Base-by-base conservation (phyloP, 2,888 invertebrate genomes). In the Blomia tropicalis region DNA sequence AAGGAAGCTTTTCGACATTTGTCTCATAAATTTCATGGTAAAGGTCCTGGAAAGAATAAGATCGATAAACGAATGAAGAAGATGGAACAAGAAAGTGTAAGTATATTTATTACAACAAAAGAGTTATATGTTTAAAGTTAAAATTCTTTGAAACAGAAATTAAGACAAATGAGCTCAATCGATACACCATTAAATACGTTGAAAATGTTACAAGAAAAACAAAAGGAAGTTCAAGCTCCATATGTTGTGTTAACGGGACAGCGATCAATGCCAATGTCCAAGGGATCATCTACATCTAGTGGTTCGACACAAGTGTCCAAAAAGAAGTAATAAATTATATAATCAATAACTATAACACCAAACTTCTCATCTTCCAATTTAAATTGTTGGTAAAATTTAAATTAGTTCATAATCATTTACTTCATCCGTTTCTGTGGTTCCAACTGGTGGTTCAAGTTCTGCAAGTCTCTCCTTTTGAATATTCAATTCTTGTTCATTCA, bases 41-140 rank as follows among this genome's bases (percentile, higher is more conserved):
- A 98, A 77, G 93, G 93, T 1, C 93, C 96, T 23, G 96, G 98
- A 61, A 98, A 98, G 76, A 95, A 92, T 78, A 98, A 98, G 77
- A 80, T 81, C 70, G 96, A 98, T 76, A 98, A 98, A 73, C 80
- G 95, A 67, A 82, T 89, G 76, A 91, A 92, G 76, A 93, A 96
- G 76, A 79, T 82, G 67, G 86, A 90, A 71, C 93, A 95, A 73
- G 91, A 92, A 75, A 85, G 86, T 76, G 85, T 86, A 71, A 75
- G 78, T 75, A 14, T n/a, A 27, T 11, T 63, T 43, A 53, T 31
- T 32, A 4, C 17, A 4, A 56, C 23, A 11, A 32, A 54, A 41
- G 3, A 4, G 23, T 3, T 51, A 30, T 11, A 25, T 65, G 11
- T 29, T 62, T 59, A 54, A 19, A 1, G 30, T 19, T 23, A 29